phyloP scores from a whole-genome alignment of 2,888 invertebrate genomes.

The Mythimna ferrago region DNA sequence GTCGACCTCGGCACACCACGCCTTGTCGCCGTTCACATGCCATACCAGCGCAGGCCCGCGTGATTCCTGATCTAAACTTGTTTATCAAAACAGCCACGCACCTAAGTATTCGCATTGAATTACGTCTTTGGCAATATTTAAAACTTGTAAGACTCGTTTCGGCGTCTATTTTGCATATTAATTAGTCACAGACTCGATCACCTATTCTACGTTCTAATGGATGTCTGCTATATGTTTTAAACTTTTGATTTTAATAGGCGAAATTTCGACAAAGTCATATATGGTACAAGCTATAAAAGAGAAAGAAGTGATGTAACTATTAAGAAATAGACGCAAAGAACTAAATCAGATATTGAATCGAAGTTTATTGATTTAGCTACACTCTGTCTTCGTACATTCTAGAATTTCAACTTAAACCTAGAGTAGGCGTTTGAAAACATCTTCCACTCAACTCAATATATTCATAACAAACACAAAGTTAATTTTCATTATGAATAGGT shows the following conservation, averaged over 20 bases:
- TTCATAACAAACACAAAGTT: slow-evolving; percentile 22
- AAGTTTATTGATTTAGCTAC: not conserved
- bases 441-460: slow-evolving; percentile 2
- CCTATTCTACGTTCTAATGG: slow-evolving; percentile 21
- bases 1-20: slow-evolving; percentile 83
- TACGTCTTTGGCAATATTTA: slow-evolving; percentile 55
- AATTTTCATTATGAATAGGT: slow-evolving; percentile 24
- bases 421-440: slow-evolving; percentile 19
- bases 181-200: slow-evolving; percentile 41
- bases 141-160: slow-evolving; percentile 56
- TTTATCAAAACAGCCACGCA: slow-evolving; percentile 69
- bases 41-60: slow-evolving; percentile 69
- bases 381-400: too few relatives aligned
- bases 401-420: not conserved
- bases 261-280: slow-evolving; percentile 15
- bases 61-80: slow-evolving; percentile 84
- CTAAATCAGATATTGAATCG: not conserved
- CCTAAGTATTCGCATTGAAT: slow-evolving; percentile 56
- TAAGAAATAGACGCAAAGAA: not conserved
- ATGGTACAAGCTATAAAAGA: not conserved
- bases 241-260: slow-evolving; percentile 1
- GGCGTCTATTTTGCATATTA: slow-evolving; percentile 55
- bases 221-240: slow-evolving; percentile 23
- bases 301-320: not conserved
- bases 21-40: slow-evolving; percentile 85